Percentiles rank a stretch among this genome's conserved stretches.
phyloP scores from a whole-genome alignment of 2,797 vertebrate species.

The Erpetoichthys calabaricus region DNA sequence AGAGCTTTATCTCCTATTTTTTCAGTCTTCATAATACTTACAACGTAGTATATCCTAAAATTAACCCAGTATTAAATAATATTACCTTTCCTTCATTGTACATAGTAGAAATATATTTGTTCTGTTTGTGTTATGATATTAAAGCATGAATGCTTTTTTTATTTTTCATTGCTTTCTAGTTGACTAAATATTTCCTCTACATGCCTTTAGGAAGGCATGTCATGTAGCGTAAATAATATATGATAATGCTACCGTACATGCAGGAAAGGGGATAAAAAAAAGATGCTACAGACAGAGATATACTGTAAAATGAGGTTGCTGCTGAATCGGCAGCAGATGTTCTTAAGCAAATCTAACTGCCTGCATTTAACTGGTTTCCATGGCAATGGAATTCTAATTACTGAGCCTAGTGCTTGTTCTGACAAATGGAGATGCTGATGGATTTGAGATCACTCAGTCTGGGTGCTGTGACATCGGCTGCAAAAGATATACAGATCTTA shows the following conservation, averaged over 20 bases:
- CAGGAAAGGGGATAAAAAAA: slow-evolving; percentile 11
- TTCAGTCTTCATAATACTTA: too few relatives aligned
- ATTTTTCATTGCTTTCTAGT: slow-evolving; percentile 1
- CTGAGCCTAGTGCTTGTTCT: slow-evolving; percentile 46
- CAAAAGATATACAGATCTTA: slow-evolving; percentile 18
- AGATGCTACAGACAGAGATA: slow-evolving; percentile 21
- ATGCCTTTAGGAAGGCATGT: slow-evolving; percentile 9
- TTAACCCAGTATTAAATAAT: too few relatives aligned
- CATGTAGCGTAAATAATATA: slow-evolving; percentile 17
- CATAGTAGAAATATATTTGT: neutral
- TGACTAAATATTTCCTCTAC: slow-evolving; percentile 3
- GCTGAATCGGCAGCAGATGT: slow-evolving; percentile 54
- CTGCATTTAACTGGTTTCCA: slow-evolving; percentile 94
- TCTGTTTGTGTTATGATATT: neutral
- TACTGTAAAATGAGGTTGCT: slow-evolving; percentile 14
- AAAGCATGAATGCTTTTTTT: neutral
- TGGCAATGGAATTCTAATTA: slow-evolving; percentile 88
- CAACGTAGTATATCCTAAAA: too few relatives aligned
- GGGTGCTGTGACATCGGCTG: slow-evolving; percentile 23
- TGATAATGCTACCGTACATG: slow-evolving; percentile 1
- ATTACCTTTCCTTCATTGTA: too few relatives aligned
- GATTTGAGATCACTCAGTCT: slow-evolving; percentile 30
- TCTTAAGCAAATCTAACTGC: slow-evolving; percentile 63
- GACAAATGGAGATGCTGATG: slow-evolving; percentile 50
- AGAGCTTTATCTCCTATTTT: too few relatives aligned